Evolutionary conservation across 2,113 vertebrate genomes (phyloP).

Genomic region (Cebus imitator): DNA sequence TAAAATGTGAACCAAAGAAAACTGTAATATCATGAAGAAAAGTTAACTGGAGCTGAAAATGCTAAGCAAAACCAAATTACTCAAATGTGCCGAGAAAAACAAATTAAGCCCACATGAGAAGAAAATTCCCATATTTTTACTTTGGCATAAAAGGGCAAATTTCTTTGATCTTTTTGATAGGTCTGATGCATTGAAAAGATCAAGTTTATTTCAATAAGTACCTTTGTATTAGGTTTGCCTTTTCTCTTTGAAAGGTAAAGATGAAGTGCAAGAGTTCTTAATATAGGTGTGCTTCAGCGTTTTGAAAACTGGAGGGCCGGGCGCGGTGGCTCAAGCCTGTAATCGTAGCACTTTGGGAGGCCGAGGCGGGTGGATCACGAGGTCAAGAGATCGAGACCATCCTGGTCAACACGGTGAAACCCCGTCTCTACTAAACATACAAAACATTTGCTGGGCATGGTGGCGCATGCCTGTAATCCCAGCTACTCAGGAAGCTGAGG

Average conservation of each 20-base stretch:
- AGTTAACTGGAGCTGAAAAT: not conserved
- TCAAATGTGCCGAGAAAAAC: not conserved
- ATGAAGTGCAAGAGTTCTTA: not conserved
- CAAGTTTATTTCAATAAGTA: not conserved
- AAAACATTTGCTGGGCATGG: too few species aligned
- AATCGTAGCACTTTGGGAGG: too few species aligned
- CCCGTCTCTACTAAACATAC: too few species aligned
- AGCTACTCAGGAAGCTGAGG: too few species aligned
- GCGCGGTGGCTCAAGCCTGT: too few species aligned
- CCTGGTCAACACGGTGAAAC: too few species aligned
- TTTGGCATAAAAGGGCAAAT: not conserved
- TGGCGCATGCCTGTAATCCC: too few species aligned
- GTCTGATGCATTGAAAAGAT: not conserved
- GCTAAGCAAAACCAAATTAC: conserved; percentile 25
- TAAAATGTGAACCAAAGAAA: conserved; percentile 37
- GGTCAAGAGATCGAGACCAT: too few species aligned
- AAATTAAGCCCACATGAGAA: not conserved
- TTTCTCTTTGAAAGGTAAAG: not conserved
- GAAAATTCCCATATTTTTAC: not conserved
- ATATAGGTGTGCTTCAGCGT: not conserved
- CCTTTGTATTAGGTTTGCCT: not conserved
- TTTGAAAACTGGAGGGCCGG: not conserved
- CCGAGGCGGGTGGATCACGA: too few species aligned
- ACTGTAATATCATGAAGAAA: not conserved
- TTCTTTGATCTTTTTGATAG: not conserved